phyloP scores from a whole-genome alignment of 2,797 vertebrate genomes.

The Spondyliosoma cantharus region DNA sequence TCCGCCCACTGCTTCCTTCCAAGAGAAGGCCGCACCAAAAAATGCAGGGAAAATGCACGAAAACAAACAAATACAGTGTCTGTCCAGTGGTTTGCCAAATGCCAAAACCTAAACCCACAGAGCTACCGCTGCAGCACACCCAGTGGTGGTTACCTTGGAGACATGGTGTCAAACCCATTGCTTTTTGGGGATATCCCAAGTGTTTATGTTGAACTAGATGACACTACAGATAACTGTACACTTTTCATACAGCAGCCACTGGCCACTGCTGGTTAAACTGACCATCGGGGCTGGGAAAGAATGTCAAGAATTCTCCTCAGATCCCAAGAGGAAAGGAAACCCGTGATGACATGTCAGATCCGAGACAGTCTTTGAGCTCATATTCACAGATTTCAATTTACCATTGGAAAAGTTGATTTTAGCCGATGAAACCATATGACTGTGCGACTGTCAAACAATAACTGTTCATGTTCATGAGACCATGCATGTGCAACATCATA shows the following conservation, averaged over 20 bases:
- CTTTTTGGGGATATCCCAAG: no score
- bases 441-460: neutral
- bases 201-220: no score
- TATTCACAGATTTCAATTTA: neutral
- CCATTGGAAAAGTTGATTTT: neutral
- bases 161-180: no score
- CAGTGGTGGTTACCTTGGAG: conserved; percentile 9
- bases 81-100: conserved; percentile 46
- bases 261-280: conserved; percentile 38
- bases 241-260: conserved; percentile 54
- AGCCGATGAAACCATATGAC: neutral
- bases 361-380: neutral
- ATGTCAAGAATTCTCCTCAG: conserved; percentile 57
- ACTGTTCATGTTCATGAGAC: neutral
- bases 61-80: conserved; percentile 67
- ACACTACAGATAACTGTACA: conserved; percentile 40
- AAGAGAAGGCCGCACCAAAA: conserved; percentile 49
- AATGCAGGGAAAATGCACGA: conserved; percentile 38
- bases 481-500: no score
- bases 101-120: conserved; percentile 61
- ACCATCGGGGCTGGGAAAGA: conserved; percentile 38
- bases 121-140: conserved; percentile 34
- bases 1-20: conserved; percentile 52
- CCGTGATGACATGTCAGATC: conserved; percentile 4
- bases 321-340: conserved; percentile 28